These are phyloP conservation scores for Chanos chanos DNA, from an alignment of 2,797 vertebrate genomes.

Conservation along the genomic window DNA sequence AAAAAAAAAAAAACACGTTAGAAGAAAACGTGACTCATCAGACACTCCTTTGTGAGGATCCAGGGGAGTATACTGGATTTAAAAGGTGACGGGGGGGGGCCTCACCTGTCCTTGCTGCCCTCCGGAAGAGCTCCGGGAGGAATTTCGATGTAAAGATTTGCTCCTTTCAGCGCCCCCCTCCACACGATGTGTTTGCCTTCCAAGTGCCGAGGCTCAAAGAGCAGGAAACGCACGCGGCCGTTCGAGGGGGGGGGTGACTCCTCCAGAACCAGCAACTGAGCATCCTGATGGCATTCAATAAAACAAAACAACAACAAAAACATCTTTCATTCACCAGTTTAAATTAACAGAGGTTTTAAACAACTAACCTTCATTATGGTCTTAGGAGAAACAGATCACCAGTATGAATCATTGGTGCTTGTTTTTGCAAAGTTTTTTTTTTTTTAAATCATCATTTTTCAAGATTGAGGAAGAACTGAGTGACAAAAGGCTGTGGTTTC, in stretches of 20 bases:
- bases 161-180: slow-evolving; percentile 86
- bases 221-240: slow-evolving; percentile 85
- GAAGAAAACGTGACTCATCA: too few relatives aligned
- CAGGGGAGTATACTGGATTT: neutral
- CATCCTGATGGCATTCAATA: slow-evolving; percentile 73
- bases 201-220: slow-evolving; percentile 84
- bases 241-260: slow-evolving; percentile 75
- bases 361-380: too few relatives aligned
- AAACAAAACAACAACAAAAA: fast-evolving
- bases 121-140: slow-evolving; percentile 89
- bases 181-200: slow-evolving; percentile 84
- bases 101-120: slow-evolving; percentile 96
- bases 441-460: too few relatives aligned
- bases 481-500: too few relatives aligned
- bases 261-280: slow-evolving; percentile 95
- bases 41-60: neutral
- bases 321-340: too few relatives aligned
- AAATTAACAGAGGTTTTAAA: too few relatives aligned
- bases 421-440: too few relatives aligned
- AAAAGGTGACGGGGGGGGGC: too few relatives aligned
- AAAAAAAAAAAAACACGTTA: too few relatives aligned
- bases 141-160: slow-evolving; percentile 90
- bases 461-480: too few relatives aligned
- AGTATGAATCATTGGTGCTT: too few relatives aligned
- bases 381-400: too few relatives aligned